A percentile compares a stretch with the other conserved stretches of the same genome.
phyloP scores from a whole-genome alignment of 2,888 invertebrate species.

The Petrophora chlorosata region DNA sequence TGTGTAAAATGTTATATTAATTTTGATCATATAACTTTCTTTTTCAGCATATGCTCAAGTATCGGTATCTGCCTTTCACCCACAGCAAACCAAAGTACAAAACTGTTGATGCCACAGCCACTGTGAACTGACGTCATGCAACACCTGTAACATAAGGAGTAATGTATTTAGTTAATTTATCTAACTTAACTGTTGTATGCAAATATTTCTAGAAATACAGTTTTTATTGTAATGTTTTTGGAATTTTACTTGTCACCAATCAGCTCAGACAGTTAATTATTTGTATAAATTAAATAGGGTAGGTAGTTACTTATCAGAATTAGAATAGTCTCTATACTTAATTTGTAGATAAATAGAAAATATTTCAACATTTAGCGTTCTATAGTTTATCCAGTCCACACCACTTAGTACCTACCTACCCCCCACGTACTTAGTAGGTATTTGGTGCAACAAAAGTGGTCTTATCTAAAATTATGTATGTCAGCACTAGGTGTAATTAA shows the following conservation, averaged over 20 bases:
- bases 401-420: no score
- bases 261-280: background rate
- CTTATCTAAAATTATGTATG: no score
- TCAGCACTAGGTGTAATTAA: no score
- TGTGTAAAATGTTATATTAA: no score
- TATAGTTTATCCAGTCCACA: no score
- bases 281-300: no score
- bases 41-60: conserved; percentile 99
- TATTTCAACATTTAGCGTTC: no score
- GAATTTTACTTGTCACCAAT: conserved; percentile 39
- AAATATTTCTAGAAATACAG: conserved; percentile 78
- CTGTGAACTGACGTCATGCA: conserved; percentile 68
- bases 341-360: no score
- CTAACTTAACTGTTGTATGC: conserved; percentile 75
- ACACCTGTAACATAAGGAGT: conserved; percentile 45
- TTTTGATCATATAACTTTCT: conserved; percentile 35
- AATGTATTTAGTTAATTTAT: conserved; percentile 66
- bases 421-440: no score
- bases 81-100: conserved; percentile 98
- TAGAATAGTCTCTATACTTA: no score
- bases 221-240: conserved; percentile 75
- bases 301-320: no score
- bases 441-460: no score
- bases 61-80: conserved; percentile 99
- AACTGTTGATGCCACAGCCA: conserved; percentile 74